Conservation (phyloP, 2,113 vertebrate genomes). For the Brevimyrus niger region DNA sequence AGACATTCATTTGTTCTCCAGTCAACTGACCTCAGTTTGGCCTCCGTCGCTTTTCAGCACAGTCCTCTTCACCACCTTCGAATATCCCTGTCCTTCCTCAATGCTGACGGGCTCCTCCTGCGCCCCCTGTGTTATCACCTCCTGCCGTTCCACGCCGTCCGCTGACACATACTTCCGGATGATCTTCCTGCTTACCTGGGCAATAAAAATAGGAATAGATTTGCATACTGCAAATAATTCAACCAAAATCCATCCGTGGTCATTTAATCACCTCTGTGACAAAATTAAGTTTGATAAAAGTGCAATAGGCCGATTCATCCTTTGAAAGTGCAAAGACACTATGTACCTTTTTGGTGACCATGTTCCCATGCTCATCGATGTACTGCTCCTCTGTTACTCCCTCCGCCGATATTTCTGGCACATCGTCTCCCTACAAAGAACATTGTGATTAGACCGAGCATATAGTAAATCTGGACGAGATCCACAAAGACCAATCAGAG, state of each 20-base stretch:
- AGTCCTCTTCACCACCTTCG: constrained; percentile 82
- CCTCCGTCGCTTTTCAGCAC: constrained; percentile 75
- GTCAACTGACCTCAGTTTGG: constrained; percentile 69
- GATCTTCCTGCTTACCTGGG: constrained; percentile 86
- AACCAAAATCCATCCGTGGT: neutral
- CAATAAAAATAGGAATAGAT: neutral
- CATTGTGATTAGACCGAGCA: neutral
- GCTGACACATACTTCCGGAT: constrained; percentile 74
- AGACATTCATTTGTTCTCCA: neutral
- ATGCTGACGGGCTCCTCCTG: constrained; percentile 64
- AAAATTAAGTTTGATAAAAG: neutral
- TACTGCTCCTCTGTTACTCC: constrained; percentile 87
- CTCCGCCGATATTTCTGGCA: constrained; percentile 79
- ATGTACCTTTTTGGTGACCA: constrained; percentile 83
- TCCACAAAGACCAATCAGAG: neutral
- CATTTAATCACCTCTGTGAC: neutral
- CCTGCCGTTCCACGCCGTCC: constrained; percentile 76
- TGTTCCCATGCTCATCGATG: constrained; percentile 81
- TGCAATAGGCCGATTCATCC: neutral
- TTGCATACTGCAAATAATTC: neutral
- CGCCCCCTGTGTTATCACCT: constrained; percentile 69
- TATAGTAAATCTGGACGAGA: neutral
- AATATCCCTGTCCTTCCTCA: constrained; percentile 75
- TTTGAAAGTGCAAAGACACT: neutral
- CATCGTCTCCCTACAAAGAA: constrained; percentile 68